These are phyloP conservation scores for Hemibagrus guttatus DNA, from an alignment of 2,797 vertebrate genomes.

Conservation along the genomic window DNA sequence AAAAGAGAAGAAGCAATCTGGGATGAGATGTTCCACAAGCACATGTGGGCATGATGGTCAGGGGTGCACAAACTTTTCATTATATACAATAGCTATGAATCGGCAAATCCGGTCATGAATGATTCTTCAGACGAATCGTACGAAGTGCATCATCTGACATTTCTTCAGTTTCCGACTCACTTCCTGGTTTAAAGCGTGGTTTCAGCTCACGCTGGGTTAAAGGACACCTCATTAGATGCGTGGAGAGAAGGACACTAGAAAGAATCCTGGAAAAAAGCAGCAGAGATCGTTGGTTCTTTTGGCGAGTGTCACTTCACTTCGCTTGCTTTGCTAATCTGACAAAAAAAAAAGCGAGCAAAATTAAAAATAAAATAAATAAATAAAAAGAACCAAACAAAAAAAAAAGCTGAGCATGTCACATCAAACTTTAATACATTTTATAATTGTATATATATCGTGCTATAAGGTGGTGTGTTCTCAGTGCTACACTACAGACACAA, in stretches of 20 bases:
- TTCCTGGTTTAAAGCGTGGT: too few relatives aligned
- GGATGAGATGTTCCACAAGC: background rate
- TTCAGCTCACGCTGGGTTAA: background rate
- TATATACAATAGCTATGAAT: background rate
- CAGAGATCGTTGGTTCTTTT: background rate
- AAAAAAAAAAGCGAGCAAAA: background rate
- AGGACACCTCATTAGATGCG: background rate
- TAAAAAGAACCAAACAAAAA: too few relatives aligned
- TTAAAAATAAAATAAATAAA: background rate
- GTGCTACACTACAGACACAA: background rate
- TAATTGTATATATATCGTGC: too few relatives aligned
- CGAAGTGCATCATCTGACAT: too few relatives aligned
- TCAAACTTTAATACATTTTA: background rate
- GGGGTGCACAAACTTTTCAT: background rate
- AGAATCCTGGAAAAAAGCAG: background rate
- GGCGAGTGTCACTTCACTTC: background rate
- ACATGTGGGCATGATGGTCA: background rate
- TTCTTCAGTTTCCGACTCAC: too few relatives aligned
- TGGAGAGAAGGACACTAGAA: background rate
- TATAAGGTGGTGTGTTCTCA: background rate
- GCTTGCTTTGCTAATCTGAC: background rate
- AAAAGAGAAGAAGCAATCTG: background rate
- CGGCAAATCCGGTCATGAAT: background rate
- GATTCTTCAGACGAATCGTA: background rate
- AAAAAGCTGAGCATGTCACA: background rate